Conservation (phyloP, 2,888 invertebrate genomes). For the Orthonychiurus folsomi region DNA sequence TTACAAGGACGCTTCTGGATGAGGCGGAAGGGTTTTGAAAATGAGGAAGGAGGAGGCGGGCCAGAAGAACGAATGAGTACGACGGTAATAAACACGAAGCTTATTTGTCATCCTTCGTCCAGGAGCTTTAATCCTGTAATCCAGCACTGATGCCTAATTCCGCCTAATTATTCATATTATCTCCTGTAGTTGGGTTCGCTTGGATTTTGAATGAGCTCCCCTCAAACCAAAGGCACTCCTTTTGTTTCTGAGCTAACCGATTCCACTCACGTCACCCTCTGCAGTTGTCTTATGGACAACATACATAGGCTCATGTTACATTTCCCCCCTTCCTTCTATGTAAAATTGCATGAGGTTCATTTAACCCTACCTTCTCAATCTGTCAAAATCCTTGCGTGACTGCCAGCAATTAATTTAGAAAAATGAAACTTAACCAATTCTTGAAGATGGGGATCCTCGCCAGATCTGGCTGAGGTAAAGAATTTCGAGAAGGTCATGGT, state of each 20-base stretch:
- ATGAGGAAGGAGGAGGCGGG: neutral
- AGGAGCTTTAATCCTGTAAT: neutral
- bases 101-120: neutral
- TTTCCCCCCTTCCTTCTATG: too few species aligned
- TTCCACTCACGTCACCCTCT: neutral
- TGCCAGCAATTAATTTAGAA: neutral
- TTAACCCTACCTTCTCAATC: neutral
- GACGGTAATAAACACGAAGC: neutral
- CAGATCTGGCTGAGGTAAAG: neutral
- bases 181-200: neutral
- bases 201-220: too few species aligned
- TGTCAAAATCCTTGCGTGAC: neutral
- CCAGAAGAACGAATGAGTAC: too few species aligned
- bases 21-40: neutral
- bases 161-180: neutral
- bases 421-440: too few species aligned
- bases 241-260: neutral
- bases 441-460: neutral
- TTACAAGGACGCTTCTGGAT: too few species aligned
- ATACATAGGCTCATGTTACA: too few species aligned
- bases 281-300: too few species aligned
- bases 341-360: too few species aligned
- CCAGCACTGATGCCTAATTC: neutral
- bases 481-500: too few species aligned
- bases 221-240: neutral